phyloP scores from a whole-genome alignment of 2,888 invertebrate genomes.

The Digitonthophagus gazella region DNA sequence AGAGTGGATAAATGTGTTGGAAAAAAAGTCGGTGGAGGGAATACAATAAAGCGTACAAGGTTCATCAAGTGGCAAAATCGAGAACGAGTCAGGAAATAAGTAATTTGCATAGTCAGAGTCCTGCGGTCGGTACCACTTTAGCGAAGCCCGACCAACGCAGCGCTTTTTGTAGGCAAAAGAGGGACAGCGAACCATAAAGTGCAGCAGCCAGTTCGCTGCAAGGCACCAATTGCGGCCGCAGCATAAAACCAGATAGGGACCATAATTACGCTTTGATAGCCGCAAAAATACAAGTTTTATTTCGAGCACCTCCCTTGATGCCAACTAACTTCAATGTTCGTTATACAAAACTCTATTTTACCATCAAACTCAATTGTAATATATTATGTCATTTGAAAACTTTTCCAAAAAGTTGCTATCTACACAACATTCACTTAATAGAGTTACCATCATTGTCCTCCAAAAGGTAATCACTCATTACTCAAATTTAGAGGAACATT shows the following conservation, averaged over 20 bases:
- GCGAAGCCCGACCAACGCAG: constrained; percentile 6
- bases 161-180: constrained; percentile 18
- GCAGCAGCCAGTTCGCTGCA: constrained; percentile 11
- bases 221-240: constrained; percentile 34
- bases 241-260: constrained; percentile 37
- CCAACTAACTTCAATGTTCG: not conserved
- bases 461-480: too few relatives aligned
- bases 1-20: too few relatives aligned
- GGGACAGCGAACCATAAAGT: constrained; percentile 15
- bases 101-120: constrained; percentile 1
- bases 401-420: too few relatives aligned
- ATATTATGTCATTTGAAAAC: too few relatives aligned
- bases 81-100: not conserved
- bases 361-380: too few relatives aligned
- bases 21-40: too few relatives aligned
- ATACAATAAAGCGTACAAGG: not conserved
- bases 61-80: not conserved
- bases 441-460: too few relatives aligned
- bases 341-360: not conserved
- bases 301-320: constrained; percentile 4
- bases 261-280: constrained; percentile 41
- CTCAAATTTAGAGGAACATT: too few relatives aligned
- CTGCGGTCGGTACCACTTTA: not conserved
- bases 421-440: too few relatives aligned
- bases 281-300: constrained; percentile 36